Evolutionary conservation across 2,797 vertebrate species (phyloP).

Genomic region (Otolemur crassicaudatus): DNA sequence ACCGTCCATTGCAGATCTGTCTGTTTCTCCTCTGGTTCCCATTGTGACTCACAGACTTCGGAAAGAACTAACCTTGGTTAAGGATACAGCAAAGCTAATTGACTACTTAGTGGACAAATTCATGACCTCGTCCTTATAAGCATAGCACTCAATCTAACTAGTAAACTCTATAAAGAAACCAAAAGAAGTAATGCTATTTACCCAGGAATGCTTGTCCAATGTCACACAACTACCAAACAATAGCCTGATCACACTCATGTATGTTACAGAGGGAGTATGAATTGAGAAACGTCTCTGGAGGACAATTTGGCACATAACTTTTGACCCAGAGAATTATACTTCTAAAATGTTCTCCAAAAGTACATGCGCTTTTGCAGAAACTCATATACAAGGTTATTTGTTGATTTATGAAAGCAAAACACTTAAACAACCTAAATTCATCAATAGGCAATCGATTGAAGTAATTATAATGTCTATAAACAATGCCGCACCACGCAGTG

Average conservation of each 20-base stretch:
- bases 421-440: neutral
- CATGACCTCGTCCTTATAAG: neutral
- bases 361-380: neutral
- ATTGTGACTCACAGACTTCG: neutral
- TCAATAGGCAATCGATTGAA: neutral
- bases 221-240: neutral
- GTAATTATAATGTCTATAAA: neutral
- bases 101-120: neutral
- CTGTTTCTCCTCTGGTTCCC: neutral
- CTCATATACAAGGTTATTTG: neutral
- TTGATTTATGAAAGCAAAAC: neutral
- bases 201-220: neutral
- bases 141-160: neutral
- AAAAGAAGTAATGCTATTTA: neutral
- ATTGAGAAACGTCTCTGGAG: neutral
- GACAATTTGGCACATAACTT: neutral
- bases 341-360: slow-evolving; percentile 36
- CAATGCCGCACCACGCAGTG: neutral
- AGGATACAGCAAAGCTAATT: neutral
- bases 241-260: neutral
- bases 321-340: neutral
- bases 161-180: neutral
- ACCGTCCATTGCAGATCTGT: neutral
- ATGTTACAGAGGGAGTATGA: neutral
- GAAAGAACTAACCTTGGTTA: slow-evolving; percentile 11